Evolutionary conservation across 2,113 vertebrate genomes (phyloP), one percentile per base, ranked within the genome.

Genomic region (Salvelinus sp.): DNA sequence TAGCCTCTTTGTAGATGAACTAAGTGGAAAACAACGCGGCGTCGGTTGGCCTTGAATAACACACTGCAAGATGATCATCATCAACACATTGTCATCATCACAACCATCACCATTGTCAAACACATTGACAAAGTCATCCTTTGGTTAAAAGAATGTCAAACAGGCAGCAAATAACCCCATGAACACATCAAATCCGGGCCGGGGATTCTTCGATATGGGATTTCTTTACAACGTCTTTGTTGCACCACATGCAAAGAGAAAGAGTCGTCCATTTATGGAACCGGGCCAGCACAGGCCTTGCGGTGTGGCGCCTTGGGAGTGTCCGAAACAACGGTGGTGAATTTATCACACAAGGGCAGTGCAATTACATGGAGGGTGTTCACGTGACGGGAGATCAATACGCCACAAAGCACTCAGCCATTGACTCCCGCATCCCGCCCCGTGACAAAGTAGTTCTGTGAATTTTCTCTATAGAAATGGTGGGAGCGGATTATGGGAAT

Each of bases 311-410:
- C 30, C 22, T 2, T 75, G 69, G 74, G 68, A 84, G 80, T 47
- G 71, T 50, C 83, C 79, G 78, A 85, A 77, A 81, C 85, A 83
- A 84, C 89, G 82, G 81, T 75, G 68, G 81, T 73, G 82, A 86
- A 94, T 92, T 93, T 89, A 92, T 93, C 90, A 89, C 88, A 75
- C 73, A 77, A 89, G 83, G 74, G 72, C 77, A 82, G 80, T 83
- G 86, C 85, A 93, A 93, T 92, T 91, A 94, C 90, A 83, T 77
- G 12, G 82, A 81, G 87, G 86, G 84, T 76, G 89, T 72, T 79
- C 88, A 90, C 77, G 86, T 86, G 90, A 90, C 75, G 64, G 81
- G 85, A 54, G 91, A 91, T 93, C 92, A 88, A 93, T 91, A 87
- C 79, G 83, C 88, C 85, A 93, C 93, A 94, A 95, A 89, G 88